A percentile compares a stretch with the other conserved stretches of the same genome.
phyloP scores from a whole-genome alignment of 2,888 invertebrate genomes.

The Coremacera marginata region DNA sequence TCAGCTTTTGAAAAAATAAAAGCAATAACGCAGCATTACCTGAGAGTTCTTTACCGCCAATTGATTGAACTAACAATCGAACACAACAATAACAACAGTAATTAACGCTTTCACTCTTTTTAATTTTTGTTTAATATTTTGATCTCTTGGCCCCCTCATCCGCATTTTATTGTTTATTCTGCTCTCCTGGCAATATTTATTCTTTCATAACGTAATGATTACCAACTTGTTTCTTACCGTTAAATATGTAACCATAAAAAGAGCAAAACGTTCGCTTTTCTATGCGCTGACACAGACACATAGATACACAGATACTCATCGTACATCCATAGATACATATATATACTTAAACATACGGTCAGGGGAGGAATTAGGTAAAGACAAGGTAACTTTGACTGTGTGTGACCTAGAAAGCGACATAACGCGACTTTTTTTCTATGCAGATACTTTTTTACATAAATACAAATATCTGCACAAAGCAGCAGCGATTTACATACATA shows the following conservation, averaged over 20 bases:
- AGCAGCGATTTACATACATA: background rate
- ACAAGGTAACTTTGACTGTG: background rate
- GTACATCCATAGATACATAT: background rate
- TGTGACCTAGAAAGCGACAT: slow-evolving; percentile 16
- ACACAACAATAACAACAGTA: background rate
- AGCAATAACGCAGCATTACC: no score
- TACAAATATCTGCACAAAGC: background rate
- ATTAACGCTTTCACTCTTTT: background rate
- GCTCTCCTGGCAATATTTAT: slow-evolving; percentile 1
- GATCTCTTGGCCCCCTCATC: background rate
- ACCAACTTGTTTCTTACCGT: slow-evolving; percentile 12
- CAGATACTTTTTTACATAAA: slow-evolving; percentile 1
- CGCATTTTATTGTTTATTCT: background rate
- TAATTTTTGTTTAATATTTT: background rate
- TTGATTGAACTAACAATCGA: background rate
- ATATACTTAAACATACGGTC: background rate
- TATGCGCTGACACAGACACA: background rate
- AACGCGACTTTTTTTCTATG: background rate
- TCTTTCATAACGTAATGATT: slow-evolving; percentile 17
- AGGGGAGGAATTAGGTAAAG: background rate
- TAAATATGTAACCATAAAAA: slow-evolving; percentile 11
- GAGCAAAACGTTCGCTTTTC: slow-evolving; percentile 12
- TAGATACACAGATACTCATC: background rate
- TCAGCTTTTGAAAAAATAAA: no score
- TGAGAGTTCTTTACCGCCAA: background rate